These are phyloP conservation scores for Corella eumyota DNA, from an alignment of 23 tunicate genomes.

Conservation along the genomic window DNA sequence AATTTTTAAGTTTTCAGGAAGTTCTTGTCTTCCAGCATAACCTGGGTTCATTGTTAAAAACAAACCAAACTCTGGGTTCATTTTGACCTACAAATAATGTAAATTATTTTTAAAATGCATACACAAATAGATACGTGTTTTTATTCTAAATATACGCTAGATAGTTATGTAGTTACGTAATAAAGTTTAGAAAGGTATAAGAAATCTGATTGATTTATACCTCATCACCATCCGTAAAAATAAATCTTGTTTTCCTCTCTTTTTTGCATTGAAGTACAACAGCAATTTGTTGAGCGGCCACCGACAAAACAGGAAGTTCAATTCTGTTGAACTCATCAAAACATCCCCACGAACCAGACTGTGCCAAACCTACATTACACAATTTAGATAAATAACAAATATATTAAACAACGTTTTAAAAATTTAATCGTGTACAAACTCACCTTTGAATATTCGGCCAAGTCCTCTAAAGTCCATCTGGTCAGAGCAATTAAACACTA, in stretches of 20 bases:
- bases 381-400: too few relatives aligned
- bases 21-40: conserved; percentile 95
- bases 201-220: too few relatives aligned
- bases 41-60: conserved; percentile 97
- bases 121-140: too few relatives aligned
- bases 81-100: conserved; percentile 42
- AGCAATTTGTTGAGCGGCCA: conserved; percentile 95
- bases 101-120: too few relatives aligned
- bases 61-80: conserved; percentile 91
- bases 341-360: conserved; percentile 98
- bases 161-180: too few relatives aligned
- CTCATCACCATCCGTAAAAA: conserved; percentile 95
- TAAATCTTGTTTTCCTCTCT: conserved; percentile 77
- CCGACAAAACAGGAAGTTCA: conserved; percentile 88
- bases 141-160: too few relatives aligned
- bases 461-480: conserved; percentile 96
- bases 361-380: conserved; percentile 68
- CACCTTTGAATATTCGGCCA: conserved; percentile 91
- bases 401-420: background rate
- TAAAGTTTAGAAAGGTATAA: too few relatives aligned
- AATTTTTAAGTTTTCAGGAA: conserved; percentile 88
- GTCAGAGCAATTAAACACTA: conserved; percentile 92
- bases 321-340: conserved; percentile 94
- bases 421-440: background rate
- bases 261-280: conserved; percentile 88